Evolutionary conservation across 2,797 vertebrate species (phyloP), one percentile per base, ranked within the genome.

Genomic region (Podarcis lilfordi): DNA sequence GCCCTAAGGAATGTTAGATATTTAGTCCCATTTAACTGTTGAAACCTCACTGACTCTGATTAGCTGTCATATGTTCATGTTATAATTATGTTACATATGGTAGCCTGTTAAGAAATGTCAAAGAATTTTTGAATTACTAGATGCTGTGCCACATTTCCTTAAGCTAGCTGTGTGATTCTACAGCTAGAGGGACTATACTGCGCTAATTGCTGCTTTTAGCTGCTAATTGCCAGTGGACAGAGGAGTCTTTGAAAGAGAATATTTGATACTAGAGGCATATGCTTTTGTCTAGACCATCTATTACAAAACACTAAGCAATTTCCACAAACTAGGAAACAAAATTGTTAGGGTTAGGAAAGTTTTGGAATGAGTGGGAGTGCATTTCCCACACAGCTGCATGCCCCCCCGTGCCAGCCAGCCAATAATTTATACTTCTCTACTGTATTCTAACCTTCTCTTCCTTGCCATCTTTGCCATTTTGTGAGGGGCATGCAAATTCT

Each of bases 161-260:
- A 87, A 87, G 68, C 45, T 61, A 87, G 32, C 78, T 80, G 66
- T 80, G 66, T 5, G 50, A n/a, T 87, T 80, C 68, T 87, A 68
- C 32, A 80, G 43, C 77, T 59, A 71, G 10, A 69, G 40, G 85
- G 35, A 86, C 21, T 50, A 59, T 64, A 74, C 69, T 64, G 35
- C 17, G 55, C 69, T 87, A 87, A 87, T 87, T 87, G 86, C 32
- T 74, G 78, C 71, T 87, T 81, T 82, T 81, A 75, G 69, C 50
- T 82, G 21, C 55, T 82, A 74, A 81, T 82, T 80, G 37, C 71
- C 35, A 32, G 55, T 75, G 86, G 86, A 75, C 69, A 82, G 79
- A 75, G 13, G 17, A 45, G 37, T 64, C 29, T 79, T 79, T 86
- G 43, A 87, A 82, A 87, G 59, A 75, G 37, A 29, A 66, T 74